Percentiles rank a stretch among this genome's conserved stretches.
Evolutionary conservation across 2,888 invertebrate species (phyloP).

Genomic region (Nebria brevicollis): DNA sequence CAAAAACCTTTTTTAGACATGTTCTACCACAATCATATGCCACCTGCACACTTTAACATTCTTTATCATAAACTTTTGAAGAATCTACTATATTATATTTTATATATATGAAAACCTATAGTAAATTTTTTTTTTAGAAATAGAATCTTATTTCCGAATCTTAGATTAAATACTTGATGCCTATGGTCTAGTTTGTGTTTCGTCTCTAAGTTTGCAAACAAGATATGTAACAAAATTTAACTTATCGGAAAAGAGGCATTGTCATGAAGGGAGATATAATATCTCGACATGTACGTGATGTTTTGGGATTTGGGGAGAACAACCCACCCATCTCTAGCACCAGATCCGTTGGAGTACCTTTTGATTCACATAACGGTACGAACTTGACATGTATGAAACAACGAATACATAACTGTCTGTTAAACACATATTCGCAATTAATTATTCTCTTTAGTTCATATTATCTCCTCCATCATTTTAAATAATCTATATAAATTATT

Average conservation of each 20-base stretch:
- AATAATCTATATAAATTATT: no score
- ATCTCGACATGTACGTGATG: slow-evolving; percentile 14
- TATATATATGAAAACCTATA: no score
- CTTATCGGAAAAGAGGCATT: slow-evolving; percentile 24
- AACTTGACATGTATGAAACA: neutral
- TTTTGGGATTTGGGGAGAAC: neutral
- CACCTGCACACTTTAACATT: neutral
- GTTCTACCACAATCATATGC: slow-evolving; percentile 27
- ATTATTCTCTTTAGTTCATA: slow-evolving; percentile 40
- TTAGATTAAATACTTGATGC: neutral
- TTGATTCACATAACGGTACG: neutral
- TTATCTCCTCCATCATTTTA: slow-evolving; percentile 6
- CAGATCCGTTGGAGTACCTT: neutral
- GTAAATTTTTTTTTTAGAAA: no score
- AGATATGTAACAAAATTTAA: slow-evolving; percentile 32
- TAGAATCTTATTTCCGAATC: no score
- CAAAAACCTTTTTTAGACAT: slow-evolving; percentile 16
- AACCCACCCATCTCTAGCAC: neutral
- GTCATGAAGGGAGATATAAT: neutral
- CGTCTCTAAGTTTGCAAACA: slow-evolving; percentile 36
- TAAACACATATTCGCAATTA: slow-evolving; percentile 22
- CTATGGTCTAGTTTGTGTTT: neutral
- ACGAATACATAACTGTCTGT: neutral
- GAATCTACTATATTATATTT: no score
- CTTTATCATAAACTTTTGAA: neutral